phyloP scores from a whole-genome alignment of 2,888 invertebrate genomes.

The Junonia oenone region DNA sequence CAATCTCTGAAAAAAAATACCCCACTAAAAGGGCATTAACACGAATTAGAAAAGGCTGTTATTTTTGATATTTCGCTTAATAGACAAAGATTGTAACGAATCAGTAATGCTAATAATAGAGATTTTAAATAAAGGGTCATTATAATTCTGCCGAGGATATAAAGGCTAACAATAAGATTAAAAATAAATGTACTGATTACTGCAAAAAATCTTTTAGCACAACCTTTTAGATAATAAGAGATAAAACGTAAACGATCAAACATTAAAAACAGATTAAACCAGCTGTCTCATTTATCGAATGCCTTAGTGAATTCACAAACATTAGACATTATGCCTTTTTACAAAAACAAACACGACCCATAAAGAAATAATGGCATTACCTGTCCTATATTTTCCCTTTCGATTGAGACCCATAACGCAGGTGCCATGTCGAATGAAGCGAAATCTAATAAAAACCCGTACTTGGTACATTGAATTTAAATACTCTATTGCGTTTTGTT shows the following conservation, averaged over 20 bases:
- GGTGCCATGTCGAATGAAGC: constrained; percentile 17
- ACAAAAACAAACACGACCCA: neutral
- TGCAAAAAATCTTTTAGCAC: no score
- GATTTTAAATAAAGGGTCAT: no score
- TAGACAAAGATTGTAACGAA: neutral
- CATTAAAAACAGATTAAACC: neutral
- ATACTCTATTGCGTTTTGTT: constrained; percentile 22
- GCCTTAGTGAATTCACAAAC: neutral
- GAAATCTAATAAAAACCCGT: constrained; percentile 23
- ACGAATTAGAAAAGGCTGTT: neutral
- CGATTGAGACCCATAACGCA: constrained; percentile 17
- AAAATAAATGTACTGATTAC: no score
- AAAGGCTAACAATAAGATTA: no score
- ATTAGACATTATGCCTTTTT: neutral
- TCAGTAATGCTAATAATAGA: neutral
- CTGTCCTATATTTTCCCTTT: constrained; percentile 6
- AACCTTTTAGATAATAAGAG: neutral
- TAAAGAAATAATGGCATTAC: constrained; percentile 2
- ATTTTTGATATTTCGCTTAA: neutral
- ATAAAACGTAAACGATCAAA: neutral
- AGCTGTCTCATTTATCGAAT: neutral
- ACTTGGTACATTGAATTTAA: constrained; percentile 25
- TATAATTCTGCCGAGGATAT: no score
- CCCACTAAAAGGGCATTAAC: neutral
- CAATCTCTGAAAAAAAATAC: constrained; percentile 5